Conservation (phyloP, 2,797 vertebrate species). For the Podargus strigoides region DNA sequence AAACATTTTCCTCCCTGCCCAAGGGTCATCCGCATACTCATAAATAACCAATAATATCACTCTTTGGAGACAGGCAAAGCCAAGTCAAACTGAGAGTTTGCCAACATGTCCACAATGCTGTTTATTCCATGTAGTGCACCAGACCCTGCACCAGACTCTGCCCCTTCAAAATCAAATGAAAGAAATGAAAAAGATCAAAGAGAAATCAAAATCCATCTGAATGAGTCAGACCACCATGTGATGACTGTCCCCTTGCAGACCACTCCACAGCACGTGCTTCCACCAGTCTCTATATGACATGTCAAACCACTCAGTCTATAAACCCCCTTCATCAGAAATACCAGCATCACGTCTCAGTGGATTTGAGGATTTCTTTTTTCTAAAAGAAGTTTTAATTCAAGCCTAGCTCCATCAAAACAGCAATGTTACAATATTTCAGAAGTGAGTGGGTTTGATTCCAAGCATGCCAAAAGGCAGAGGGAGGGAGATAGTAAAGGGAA, state of each 20-base stretch:
- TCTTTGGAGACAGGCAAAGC: conserved; percentile 29
- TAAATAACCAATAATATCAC: conserved; percentile 55
- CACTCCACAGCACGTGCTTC: neutral
- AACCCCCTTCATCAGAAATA: conserved; percentile 19
- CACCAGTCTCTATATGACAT: neutral
- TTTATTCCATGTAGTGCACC: conserved; percentile 47
- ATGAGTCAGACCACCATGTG: conserved; percentile 25
- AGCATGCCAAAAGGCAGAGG: neutral
- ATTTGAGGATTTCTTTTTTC: neutral
- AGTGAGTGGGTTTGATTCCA: conserved; percentile 21
- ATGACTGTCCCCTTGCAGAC: neutral
- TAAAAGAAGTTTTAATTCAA: neutral
- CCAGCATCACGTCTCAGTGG: neutral
- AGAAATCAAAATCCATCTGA: conserved; percentile 27
- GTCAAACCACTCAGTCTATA: neutral
- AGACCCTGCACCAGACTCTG: neutral
- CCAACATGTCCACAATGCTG: conserved; percentile 29
- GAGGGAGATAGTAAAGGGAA: neutral
- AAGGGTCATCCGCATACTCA: conserved; percentile 54
- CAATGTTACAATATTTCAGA: neutral
- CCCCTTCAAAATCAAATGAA: conserved; percentile 19
- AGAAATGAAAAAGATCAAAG: neutral
- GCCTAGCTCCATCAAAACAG: neutral
- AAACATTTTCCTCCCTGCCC: conserved; percentile 48
- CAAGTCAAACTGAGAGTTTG: conserved; percentile 51